Base-by-base conservation (phyloP, 2,888 invertebrate genomes). In the Euzetes globulus region DNA sequence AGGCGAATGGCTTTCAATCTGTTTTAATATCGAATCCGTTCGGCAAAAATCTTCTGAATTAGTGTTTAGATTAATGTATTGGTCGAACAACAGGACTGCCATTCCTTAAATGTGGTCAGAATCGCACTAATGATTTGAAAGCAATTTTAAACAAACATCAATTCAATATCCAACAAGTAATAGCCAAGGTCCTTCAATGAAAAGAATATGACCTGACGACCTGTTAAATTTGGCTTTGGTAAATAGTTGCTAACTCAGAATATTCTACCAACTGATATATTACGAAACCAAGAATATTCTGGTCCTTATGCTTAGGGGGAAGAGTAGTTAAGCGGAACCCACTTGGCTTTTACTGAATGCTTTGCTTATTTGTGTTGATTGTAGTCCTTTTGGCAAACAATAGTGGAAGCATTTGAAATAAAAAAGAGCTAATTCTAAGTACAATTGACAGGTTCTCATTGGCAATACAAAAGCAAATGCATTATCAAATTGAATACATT, bases 401-500 rank as follows among this genome's bases (percentile, higher is more conserved):
- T 55, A 11, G 11, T 25, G 22, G 47, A 25, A 55, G 55, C 55
- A 15, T 11, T 25, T 17, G 11, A 22, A 55, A 25, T 25, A 55
- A 55, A 25, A 2, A 6, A 25, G 25, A 22, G 55, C 55, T 55
- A 63, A 63, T 63, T n/a, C 63, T 63, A 63, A 63, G 29, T 33
- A 63, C 63, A 63, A 33, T 29, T 63, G 63, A 63, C 63, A 63
- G 63, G 25, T 19, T 19, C 52, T 47, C n/a, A 47, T 22, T 55
- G 25, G 22, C 11, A 19, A 55, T 19, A 11, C 13, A 63, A 29
- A 29, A n/a, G 33, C 63, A 33, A 55, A 63, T 63, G 33, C 63
- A 63, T 63, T 63, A 63, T 63, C 63, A 63, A 63, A 63, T 63
- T 63, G 63, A 63, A 63, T 63, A 63, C 63, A 33, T 63, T 63